These are phyloP conservation scores for Maccullochella peelii DNA, from an alignment of 2,113 vertebrate genomes.

Conservation along the genomic window DNA sequence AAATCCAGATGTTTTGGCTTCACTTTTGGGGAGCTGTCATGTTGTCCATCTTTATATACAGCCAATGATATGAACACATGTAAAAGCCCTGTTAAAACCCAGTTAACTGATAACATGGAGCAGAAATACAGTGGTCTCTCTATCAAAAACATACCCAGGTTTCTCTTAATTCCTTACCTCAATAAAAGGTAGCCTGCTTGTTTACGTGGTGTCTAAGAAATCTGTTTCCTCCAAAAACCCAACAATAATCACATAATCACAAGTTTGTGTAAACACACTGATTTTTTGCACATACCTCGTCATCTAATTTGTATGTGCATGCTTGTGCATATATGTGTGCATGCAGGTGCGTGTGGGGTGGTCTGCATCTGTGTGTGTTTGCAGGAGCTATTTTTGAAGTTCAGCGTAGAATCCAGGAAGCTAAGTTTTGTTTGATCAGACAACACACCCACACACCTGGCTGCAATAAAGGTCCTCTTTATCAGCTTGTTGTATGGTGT, in stretches of 20 bases:
- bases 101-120: background rate
- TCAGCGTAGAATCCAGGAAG: slow-evolving; percentile 63
- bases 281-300: background rate
- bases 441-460: slow-evolving; percentile 73
- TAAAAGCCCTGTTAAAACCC: background rate
- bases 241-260: background rate
- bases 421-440: slow-evolving; percentile 70
- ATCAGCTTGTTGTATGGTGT: slow-evolving; percentile 62
- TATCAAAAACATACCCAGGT: background rate
- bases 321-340: background rate
- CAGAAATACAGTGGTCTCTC: background rate
- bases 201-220: background rate
- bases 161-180: background rate
- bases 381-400: slow-evolving; percentile 74
- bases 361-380: slow-evolving; percentile 36
- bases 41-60: too few species aligned
- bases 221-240: background rate
- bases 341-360: background rate
- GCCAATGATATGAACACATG: background rate
- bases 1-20: too few species aligned
- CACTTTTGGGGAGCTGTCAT: too few species aligned
- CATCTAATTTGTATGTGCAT: background rate
- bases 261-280: background rate
- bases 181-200: background rate
- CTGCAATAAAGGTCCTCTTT: slow-evolving; percentile 59